Percentiles rank a stretch among this genome's conserved stretches.
These are phyloP conservation scores for Zele albiditarsus DNA, from an alignment of 2,888 invertebrate genomes.

Conservation along the genomic window DNA sequence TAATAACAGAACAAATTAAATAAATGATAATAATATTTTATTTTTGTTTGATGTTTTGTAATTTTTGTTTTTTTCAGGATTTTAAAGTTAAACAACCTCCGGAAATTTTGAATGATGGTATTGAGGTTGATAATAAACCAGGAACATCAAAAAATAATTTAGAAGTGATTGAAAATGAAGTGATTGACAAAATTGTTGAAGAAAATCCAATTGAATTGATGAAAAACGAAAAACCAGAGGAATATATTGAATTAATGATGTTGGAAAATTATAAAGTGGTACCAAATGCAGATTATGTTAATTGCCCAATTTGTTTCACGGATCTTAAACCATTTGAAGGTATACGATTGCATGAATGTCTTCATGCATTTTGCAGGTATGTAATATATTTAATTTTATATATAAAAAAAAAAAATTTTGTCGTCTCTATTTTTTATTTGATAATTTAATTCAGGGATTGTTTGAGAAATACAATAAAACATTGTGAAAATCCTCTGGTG, in stretches of 20 bases:
- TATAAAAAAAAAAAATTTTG: no score
- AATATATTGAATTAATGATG: slow-evolving; percentile 77
- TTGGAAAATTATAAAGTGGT: slow-evolving; percentile 85
- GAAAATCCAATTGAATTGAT: slow-evolving; percentile 55
- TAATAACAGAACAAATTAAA: slow-evolving; percentile 17
- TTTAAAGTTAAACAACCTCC: no score
- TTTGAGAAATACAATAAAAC: slow-evolving; percentile 81
- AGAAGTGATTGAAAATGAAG: neutral
- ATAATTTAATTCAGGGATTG: slow-evolving; percentile 74
- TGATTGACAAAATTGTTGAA: slow-evolving; percentile 46
- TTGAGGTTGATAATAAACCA: no score
- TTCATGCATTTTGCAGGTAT: slow-evolving; percentile 88
- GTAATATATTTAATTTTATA: neutral
- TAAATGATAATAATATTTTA: no score
- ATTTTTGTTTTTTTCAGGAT: no score
- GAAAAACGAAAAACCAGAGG: slow-evolving; percentile 66
- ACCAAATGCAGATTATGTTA: slow-evolving; percentile 81
- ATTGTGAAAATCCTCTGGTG: slow-evolving; percentile 85
- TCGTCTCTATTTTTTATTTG: neutral
- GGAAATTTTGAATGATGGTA: no score
- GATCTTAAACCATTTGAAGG: slow-evolving; percentile 80
- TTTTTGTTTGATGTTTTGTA: no score
- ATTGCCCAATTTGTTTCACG: slow-evolving; percentile 87
- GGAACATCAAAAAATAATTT: no score
- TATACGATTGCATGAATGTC: slow-evolving; percentile 87